Evolutionary conservation across 2,888 invertebrate genomes (phyloP).

Genomic region (Zhuqinia jingwanae): DNA sequence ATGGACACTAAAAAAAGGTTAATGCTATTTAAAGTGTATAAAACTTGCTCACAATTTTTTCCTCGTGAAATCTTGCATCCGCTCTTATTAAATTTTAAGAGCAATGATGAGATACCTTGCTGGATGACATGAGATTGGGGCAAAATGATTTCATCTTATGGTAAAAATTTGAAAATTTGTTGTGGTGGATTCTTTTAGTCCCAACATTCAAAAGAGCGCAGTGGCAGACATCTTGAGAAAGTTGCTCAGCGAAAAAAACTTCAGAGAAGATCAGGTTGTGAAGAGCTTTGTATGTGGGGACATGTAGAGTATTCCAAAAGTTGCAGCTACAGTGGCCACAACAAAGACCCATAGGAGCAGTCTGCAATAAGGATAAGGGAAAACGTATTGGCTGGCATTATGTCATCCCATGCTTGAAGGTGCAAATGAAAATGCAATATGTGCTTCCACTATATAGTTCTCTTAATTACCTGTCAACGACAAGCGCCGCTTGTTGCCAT

Average conservation of each 20-base stretch:
- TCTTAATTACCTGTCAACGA: slow-evolving; percentile 81
- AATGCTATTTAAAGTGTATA: too few relatives aligned
- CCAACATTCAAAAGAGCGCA: not conserved
- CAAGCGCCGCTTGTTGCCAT: slow-evolving; percentile 83
- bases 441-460: not conserved
- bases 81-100: too few relatives aligned
- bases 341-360: slow-evolving; percentile 83
- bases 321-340: slow-evolving; percentile 81
- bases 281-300: slow-evolving; percentile 81
- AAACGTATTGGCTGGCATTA: slow-evolving; percentile 81
- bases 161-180: too few relatives aligned
- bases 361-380: slow-evolving; percentile 79
- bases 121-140: too few relatives aligned
- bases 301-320: slow-evolving; percentile 81
- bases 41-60: too few relatives aligned
- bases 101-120: too few relatives aligned
- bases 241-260: not conserved
- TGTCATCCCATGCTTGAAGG: not conserved
- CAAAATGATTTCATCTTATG: too few relatives aligned
- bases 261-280: slow-evolving; percentile 76
- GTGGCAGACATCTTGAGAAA: not conserved
- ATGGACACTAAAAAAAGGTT: too few relatives aligned
- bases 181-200: too few relatives aligned
- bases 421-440: not conserved
- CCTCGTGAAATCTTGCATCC: too few relatives aligned